Conservation (phyloP, 2,888 invertebrate genomes). For the Globia sparganii region DNA sequence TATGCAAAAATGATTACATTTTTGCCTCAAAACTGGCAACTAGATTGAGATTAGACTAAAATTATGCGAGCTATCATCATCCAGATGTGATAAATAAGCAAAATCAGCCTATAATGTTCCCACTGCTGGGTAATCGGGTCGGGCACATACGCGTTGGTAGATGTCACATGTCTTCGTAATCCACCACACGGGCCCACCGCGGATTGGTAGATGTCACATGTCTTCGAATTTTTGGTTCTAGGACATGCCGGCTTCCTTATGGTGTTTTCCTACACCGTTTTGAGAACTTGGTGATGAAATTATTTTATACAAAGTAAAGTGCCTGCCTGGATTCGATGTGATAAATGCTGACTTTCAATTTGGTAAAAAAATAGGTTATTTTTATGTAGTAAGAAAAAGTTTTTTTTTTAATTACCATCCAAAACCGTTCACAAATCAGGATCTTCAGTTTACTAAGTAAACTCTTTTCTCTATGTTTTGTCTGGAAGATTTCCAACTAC, state of each 20-base stretch:
- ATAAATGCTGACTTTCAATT: not conserved
- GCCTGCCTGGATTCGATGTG: not conserved
- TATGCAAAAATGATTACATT: not conserved
- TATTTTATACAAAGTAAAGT: not conserved
- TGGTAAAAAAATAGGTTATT: too few relatives aligned
- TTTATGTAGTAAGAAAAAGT: not conserved
- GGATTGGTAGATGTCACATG: not conserved
- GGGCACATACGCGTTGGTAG: not conserved
- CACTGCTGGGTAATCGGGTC: not conserved
- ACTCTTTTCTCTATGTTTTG: conserved; percentile 27
- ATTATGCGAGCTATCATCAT: not conserved
- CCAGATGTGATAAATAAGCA: not conserved
- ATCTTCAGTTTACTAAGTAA: conserved; percentile 25
- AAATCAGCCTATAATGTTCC: not conserved
- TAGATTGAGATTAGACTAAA: not conserved
- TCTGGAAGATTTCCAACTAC: conserved; percentile 54
- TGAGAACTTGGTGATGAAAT: not conserved
- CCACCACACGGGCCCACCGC: too few relatives aligned
- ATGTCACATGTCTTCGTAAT: not conserved
- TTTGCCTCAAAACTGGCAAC: not conserved
- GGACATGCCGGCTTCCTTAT: too few relatives aligned
- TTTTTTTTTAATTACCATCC: not conserved
- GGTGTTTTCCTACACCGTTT: too few relatives aligned
- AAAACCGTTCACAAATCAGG: conserved; percentile 18
- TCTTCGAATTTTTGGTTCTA: not conserved